Conservation (phyloP, 2,888 invertebrate species). For the Clivina fossor region DNA sequence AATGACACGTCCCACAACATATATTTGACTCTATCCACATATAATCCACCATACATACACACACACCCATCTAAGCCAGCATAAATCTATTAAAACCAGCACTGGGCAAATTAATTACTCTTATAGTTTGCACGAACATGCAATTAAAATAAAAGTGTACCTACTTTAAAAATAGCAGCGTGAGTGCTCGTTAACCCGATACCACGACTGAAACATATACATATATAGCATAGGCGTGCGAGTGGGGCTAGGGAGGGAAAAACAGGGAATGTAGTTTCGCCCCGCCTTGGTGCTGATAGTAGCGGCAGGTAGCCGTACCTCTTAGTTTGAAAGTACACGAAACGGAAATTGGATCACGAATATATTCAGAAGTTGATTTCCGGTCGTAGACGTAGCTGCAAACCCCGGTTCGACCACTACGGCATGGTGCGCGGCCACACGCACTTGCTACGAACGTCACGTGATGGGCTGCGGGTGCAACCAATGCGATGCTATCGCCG, state of each 20-base stretch:
- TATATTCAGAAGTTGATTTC: conserved; percentile 36
- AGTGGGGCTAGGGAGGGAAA: not conserved
- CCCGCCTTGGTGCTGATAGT: not conserved
- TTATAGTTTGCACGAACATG: conserved; percentile 19
- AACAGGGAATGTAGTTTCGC: not conserved
- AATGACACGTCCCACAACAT: too few species aligned
- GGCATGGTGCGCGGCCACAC: conserved; percentile 15
- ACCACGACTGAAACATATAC: not conserved
- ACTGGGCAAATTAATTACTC: conserved; percentile 18
- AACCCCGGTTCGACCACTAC: conserved; percentile 24
- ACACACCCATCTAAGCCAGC: not conserved
- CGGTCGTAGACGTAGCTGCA: conserved; percentile 16
- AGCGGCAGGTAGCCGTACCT: too few species aligned
- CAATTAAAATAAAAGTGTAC: conserved; percentile 27
- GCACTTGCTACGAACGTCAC: conserved; percentile 6
- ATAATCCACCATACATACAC: not conserved
- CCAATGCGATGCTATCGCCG: not conserved
- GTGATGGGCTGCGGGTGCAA: not conserved
- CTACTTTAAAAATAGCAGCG: conserved; percentile 24
- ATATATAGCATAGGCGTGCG: not conserved
- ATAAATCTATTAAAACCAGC: too few species aligned
- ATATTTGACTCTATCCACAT: too few species aligned
- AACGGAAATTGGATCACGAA: conserved; percentile 35
- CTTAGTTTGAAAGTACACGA: conserved; percentile 34
- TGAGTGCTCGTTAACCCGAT: conserved; percentile 12